phyloP scores from a whole-genome alignment of 2,888 invertebrate genomes.

The Lissonota sp. region DNA sequence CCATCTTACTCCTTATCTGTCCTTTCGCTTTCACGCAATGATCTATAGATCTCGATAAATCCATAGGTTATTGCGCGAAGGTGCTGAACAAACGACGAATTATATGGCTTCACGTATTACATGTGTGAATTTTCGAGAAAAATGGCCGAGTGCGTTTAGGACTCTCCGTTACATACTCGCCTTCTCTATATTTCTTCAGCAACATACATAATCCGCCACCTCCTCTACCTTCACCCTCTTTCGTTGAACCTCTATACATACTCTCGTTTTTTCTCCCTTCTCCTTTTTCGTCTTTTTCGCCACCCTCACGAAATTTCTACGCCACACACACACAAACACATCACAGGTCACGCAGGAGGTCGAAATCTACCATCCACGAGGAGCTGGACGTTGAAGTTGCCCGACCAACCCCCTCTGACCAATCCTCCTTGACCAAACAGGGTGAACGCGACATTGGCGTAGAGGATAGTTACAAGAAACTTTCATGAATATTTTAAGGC shows the following conservation, averaged over 20 bases:
- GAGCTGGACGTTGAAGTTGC: conserved; percentile 58
- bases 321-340: conserved; percentile 45
- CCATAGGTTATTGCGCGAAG: background rate
- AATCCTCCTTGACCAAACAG: conserved; percentile 72
- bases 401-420: conserved; percentile 41
- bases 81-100: background rate
- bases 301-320: conserved; percentile 18
- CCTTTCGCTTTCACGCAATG: background rate
- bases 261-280: conserved; percentile 67
- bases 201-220: conserved; percentile 45
- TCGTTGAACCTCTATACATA: conserved; percentile 47
- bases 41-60: too few species aligned
- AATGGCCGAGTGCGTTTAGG: conserved; percentile 14
- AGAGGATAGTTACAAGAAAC: conserved; percentile 69
- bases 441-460: conserved; percentile 76
- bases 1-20: conserved; percentile 55
- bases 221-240: conserved; percentile 43
- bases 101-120: background rate
- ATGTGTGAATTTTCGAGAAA: background rate
- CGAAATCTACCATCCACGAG: conserved; percentile 39
- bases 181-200: conserved; percentile 46
- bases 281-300: conserved; percentile 59
- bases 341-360: conserved; percentile 10
- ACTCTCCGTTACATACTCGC: conserved; percentile 22
- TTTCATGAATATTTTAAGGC: conserved; percentile 68